These are phyloP conservation scores for Montipora efflorescens DNA, from an alignment of 64 coral and sea anemone species.

Conservation along the genomic window DNA sequence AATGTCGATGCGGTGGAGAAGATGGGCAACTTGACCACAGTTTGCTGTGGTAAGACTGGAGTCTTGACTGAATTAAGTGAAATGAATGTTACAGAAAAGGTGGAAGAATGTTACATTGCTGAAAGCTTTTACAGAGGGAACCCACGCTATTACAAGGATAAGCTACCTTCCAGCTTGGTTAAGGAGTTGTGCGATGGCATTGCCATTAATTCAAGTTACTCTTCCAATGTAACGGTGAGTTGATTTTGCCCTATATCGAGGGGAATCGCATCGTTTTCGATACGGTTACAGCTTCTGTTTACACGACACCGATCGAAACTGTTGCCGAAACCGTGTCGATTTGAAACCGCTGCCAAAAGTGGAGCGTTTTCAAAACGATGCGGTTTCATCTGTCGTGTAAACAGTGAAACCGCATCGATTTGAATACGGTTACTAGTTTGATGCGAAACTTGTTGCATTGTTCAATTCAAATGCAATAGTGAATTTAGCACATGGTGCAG, in stretches of 20 bases:
- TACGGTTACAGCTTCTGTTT: too few species aligned
- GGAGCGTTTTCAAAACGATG: too few species aligned
- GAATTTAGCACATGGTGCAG: too few species aligned
- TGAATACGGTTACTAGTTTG: too few species aligned
- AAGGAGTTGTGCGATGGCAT: slow-evolving; percentile 71
- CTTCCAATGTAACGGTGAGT: slow-evolving; percentile 60
- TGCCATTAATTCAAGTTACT: slow-evolving; percentile 80
- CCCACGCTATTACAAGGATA: slow-evolving; percentile 61
- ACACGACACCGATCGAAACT: too few species aligned
- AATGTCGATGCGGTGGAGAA: slow-evolving; percentile 84
- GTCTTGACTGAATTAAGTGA: slow-evolving; percentile 82
- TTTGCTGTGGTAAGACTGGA: slow-evolving; percentile 88
- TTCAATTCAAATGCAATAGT: too few species aligned
- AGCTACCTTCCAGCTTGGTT: slow-evolving; percentile 44
- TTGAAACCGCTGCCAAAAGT: too few species aligned
- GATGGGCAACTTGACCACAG: slow-evolving; percentile 82
- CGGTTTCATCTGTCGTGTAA: too few species aligned
- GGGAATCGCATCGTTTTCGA: too few species aligned
- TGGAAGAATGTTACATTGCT: slow-evolving; percentile 73
- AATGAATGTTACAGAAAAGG: slow-evolving; percentile 64
- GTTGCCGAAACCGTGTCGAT: too few species aligned
- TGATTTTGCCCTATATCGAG: background rate
- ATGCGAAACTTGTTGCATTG: too few species aligned
- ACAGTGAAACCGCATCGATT: too few species aligned
- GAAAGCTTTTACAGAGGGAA: slow-evolving; percentile 63